Percentiles rank a stretch among this genome's conserved stretches.
Evolutionary conservation across 2,797 vertebrate genomes (phyloP).

Genomic region (Amazonetta brasiliensis): DNA sequence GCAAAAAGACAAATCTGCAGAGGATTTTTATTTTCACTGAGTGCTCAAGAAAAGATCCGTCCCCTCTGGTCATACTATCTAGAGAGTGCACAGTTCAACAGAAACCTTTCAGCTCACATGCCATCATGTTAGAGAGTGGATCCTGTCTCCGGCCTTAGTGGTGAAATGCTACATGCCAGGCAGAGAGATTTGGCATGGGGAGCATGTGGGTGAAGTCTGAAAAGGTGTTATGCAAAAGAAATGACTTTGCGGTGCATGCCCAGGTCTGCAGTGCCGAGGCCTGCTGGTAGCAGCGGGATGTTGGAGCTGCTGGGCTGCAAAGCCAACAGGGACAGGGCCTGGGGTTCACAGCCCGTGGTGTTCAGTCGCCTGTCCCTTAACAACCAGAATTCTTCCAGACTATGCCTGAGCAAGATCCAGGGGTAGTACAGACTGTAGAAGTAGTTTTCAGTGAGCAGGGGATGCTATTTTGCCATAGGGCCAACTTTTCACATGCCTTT

Average conservation of each 20-base stretch:
- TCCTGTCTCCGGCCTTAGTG: background rate
- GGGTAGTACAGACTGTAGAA: background rate
- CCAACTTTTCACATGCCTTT: background rate
- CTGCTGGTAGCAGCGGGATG: accelerated
- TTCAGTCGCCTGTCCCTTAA: background rate
- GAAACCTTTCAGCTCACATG: background rate
- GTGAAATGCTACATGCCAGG: accelerated
- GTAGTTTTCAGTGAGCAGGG: background rate
- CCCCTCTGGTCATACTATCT: background rate
- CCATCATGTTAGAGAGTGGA: background rate
- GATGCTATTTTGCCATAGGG: background rate
- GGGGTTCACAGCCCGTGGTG: background rate
- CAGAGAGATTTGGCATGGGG: background rate
- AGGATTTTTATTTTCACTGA: background rate
- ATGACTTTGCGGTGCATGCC: background rate
- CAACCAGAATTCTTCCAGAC: background rate
- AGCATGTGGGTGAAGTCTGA: background rate
- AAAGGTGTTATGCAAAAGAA: accelerated
- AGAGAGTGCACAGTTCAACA: background rate
- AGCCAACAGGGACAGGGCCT: background rate
- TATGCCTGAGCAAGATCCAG: background rate
- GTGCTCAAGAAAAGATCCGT: background rate
- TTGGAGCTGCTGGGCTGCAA: background rate
- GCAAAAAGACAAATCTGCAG: background rate
- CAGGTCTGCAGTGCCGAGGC: background rate